Percentiles rank a stretch among this genome's conserved stretches.
Conservation (phyloP, 2,797 vertebrate genomes). For the Macropus fuliginosus region DNA sequence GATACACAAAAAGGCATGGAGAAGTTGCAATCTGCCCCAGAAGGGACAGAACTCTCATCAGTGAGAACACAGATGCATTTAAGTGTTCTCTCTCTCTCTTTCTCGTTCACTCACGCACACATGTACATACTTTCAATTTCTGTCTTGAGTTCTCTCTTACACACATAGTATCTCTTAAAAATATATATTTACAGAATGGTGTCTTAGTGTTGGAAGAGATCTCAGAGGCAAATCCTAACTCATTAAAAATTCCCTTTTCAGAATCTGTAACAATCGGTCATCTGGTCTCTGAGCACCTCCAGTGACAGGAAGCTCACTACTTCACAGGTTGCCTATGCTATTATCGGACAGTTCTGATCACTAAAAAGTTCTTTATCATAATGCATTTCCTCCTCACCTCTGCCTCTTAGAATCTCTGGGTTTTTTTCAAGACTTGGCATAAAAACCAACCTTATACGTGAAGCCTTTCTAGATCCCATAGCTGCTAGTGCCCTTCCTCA, state of each 20-base stretch:
- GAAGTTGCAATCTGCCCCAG: background rate
- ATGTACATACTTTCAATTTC: background rate
- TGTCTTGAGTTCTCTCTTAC: background rate
- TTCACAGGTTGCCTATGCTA: background rate
- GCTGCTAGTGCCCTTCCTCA: background rate
- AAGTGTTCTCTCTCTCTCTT: background rate
- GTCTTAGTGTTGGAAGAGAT: constrained; percentile 45
- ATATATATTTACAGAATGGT: background rate
- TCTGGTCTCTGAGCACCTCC: background rate
- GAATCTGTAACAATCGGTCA: background rate
- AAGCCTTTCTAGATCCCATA: background rate
- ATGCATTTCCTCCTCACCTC: background rate
- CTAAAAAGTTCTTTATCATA: background rate
- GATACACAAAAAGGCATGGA: background rate
- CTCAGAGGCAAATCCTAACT: background rate
- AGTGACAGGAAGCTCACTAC: background rate
- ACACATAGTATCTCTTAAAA: background rate
- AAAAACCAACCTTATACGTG: background rate
- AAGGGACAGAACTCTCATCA: background rate
- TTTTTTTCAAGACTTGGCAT: background rate
- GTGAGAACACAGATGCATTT: background rate
- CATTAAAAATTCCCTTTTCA: background rate
- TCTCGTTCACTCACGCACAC: too few species aligned
- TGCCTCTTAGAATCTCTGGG: background rate
- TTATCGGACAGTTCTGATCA: background rate